phyloP scores from a whole-genome alignment of 1,140 invertebrate genomes.

The Trissolcus basalis region DNA sequence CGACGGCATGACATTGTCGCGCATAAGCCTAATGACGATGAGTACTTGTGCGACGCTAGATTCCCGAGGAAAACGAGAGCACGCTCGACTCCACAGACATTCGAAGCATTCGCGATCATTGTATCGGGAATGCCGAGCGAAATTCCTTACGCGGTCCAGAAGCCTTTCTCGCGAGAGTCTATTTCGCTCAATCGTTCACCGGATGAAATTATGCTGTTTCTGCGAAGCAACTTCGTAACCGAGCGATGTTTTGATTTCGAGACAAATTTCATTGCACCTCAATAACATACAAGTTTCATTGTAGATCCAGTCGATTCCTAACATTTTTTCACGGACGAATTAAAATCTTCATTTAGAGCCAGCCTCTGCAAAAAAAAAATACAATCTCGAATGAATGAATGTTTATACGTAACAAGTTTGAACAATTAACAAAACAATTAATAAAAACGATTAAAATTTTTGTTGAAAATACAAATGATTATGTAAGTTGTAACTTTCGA shows the following conservation, averaged over 20 bases:
- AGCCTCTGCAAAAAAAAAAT: too few species aligned
- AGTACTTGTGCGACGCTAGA: constrained; percentile 20
- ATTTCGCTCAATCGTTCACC: constrained; percentile 12
- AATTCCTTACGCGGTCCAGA: constrained; percentile 30
- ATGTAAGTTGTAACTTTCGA: too few species aligned
- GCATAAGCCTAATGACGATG: constrained; percentile 16
- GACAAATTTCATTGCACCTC: not conserved
- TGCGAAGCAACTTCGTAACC: constrained; percentile 26
- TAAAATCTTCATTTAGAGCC: too few species aligned
- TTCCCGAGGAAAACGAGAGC: constrained; percentile 31
- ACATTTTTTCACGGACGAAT: too few species aligned
- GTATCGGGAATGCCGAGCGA: constrained; percentile 21
- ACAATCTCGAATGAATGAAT: too few species aligned
- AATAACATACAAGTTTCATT: too few species aligned
- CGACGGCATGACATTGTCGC: constrained; percentile 18
- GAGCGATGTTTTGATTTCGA: constrained; percentile 9
- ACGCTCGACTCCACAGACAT: constrained; percentile 8
- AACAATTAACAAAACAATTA: too few species aligned
- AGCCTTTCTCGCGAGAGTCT: constrained; percentile 28
- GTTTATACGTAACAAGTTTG: too few species aligned
- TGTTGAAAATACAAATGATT: too few species aligned
- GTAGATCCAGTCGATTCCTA: too few species aligned
- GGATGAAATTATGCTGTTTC: constrained; percentile 30
- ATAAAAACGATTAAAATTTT: too few species aligned
- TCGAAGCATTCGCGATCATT: constrained; percentile 27